Conservation (phyloP, 1,140 invertebrate species). For the Euwallacea fornicatus region DNA sequence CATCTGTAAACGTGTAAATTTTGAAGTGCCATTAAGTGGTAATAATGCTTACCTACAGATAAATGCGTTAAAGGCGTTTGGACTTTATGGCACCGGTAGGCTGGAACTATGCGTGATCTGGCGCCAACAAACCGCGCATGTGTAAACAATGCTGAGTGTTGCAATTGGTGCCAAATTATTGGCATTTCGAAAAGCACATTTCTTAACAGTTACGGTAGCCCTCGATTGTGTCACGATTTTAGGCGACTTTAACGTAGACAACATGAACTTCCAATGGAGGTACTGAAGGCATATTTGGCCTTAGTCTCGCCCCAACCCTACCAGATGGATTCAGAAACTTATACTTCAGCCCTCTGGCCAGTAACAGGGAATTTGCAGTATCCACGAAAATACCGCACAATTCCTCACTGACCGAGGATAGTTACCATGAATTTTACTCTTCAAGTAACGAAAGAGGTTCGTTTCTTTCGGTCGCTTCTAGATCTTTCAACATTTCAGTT, state of each 20-base stretch:
- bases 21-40: too few species aligned
- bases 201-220: too few species aligned
- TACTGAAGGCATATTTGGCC: constrained; percentile 79
- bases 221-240: not conserved
- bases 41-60: too few species aligned
- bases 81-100: too few species aligned
- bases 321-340: constrained; percentile 68
- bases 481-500: not conserved
- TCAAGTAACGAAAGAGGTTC: constrained; percentile 62
- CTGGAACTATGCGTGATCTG: too few species aligned
- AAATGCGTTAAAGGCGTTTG: too few species aligned
- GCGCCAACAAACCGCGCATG: too few species aligned
- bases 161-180: too few species aligned
- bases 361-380: constrained; percentile 74
- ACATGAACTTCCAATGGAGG: constrained; percentile 80
- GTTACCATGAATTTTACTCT: constrained; percentile 72
- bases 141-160: too few species aligned
- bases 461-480: not conserved
- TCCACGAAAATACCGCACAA: constrained; percentile 72
- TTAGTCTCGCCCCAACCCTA: constrained; percentile 67
- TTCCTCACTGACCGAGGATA: constrained; percentile 64
- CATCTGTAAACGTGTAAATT: too few species aligned
- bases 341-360: constrained; percentile 77
- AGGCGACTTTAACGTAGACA: constrained; percentile 72
- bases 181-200: too few species aligned